These are phyloP conservation scores for Metopia argyrocephala DNA, from an alignment of 2,888 invertebrate genomes.

Conservation along the genomic window DNA sequence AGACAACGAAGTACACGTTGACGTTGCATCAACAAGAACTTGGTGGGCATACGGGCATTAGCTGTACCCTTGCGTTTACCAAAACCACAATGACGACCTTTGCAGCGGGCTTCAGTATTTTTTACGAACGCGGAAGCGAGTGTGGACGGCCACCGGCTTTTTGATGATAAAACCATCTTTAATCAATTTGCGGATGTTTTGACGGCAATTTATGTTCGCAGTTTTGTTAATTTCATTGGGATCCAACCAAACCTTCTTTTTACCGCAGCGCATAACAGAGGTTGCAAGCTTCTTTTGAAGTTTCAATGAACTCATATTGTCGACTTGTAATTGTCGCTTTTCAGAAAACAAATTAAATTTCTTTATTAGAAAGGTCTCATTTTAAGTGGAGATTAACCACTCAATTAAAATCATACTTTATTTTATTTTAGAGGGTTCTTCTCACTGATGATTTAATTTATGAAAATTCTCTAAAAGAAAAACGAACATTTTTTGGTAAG, in stretches of 20 bases:
- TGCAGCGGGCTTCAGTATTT: conserved; percentile 98
- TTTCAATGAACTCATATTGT: conserved; percentile 88
- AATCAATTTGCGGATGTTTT: conserved; percentile 98
- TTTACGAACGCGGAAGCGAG: conserved; percentile 97
- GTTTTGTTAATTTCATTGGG: conserved; percentile 99
- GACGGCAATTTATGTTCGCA: conserved; percentile 98
- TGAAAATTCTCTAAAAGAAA: no score
- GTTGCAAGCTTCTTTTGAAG: conserved; percentile 99
- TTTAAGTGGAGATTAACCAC: no score
- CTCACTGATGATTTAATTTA: no score
- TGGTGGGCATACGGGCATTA: conserved; percentile 99
- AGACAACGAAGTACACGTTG: conserved; percentile 97
- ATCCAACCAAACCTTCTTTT: conserved; percentile 99
- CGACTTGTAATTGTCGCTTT: conserved; percentile 75
- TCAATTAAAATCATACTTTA: no score
- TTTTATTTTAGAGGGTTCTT: no score
- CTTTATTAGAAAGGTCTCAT: conserved; percentile 76
- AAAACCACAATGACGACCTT: conserved; percentile 99
- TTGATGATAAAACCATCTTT: conserved; percentile 99
- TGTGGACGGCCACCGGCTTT: conserved; percentile 99
- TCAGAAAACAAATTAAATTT: conserved; percentile 76
- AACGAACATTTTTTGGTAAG: no score
- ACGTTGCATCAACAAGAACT: conserved; percentile 96
- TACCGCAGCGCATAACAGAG: conserved; percentile 99
- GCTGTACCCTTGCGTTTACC: conserved; percentile 99